Conservation (phyloP, 2,113 vertebrate genomes). For the Xiphophorus maculatus region DNA sequence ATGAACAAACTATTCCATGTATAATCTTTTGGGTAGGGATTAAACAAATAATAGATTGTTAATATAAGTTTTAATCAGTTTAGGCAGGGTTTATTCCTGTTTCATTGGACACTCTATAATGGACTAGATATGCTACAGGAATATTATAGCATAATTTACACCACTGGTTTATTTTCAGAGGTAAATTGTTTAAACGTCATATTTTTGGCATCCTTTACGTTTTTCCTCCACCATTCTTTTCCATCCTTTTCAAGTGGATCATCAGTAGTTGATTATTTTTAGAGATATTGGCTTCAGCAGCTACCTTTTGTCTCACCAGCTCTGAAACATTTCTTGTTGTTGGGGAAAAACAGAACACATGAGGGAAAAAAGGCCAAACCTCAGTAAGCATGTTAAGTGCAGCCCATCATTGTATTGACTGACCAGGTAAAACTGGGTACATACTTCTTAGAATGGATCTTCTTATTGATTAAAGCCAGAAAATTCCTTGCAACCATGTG, state of each 20-base stretch:
- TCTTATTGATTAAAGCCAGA: slow-evolving; percentile 37
- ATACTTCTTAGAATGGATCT: background rate
- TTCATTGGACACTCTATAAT: no score
- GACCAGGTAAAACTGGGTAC: slow-evolving; percentile 16
- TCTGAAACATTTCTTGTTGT: background rate
- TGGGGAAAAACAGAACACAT: background rate
- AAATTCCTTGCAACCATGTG: slow-evolving; percentile 10
- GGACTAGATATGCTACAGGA: background rate
- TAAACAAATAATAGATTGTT: no score
- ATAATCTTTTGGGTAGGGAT: no score
- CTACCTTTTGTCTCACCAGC: background rate
- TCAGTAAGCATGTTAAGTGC: background rate
- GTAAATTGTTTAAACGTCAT: background rate
- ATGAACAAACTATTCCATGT: no score
- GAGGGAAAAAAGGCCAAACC: no score
- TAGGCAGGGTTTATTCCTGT: no score
- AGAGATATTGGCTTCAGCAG: background rate
- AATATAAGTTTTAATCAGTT: no score
- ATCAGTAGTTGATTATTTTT: background rate
- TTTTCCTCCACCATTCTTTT: background rate
- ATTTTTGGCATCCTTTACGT: background rate
- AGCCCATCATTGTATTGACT: slow-evolving; percentile 9
- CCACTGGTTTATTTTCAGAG: background rate
- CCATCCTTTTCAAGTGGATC: background rate
- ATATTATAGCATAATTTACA: background rate